phyloP scores from a whole-genome alignment of 2,888 invertebrate species.

The Cecidostiba fungosa region DNA sequence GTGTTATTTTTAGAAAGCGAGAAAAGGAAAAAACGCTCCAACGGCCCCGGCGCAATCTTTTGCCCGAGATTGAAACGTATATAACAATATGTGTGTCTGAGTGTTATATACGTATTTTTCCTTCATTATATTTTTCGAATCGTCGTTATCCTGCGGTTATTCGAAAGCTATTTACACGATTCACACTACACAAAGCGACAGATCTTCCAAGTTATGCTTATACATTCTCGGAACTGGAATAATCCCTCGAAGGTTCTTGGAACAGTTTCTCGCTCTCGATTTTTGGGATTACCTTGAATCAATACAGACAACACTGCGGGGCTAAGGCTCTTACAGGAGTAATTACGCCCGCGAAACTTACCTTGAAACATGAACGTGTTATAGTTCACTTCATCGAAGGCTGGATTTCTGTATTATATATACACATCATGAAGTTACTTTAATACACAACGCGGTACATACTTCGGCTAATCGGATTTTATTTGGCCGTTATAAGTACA shows the following conservation, averaged over 20 bases:
- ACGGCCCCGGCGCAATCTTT: neutral
- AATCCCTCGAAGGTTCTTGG: neutral
- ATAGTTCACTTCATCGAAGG: neutral
- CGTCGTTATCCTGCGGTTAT: too few relatives aligned
- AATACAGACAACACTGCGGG: neutral
- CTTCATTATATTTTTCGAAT: neutral
- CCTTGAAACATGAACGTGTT: neutral
- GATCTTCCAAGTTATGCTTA: too few relatives aligned
- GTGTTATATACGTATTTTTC: neutral
- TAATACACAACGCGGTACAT: neutral
- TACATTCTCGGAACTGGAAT: neutral
- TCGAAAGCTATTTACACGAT: too few relatives aligned
- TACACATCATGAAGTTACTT: neutral
- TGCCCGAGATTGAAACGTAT: neutral
- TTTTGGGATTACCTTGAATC: slow-evolving; percentile 4
- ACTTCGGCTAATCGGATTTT: neutral
- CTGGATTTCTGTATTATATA: neutral
- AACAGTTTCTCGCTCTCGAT: neutral
- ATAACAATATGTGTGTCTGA: neutral
- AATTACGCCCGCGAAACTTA: neutral
- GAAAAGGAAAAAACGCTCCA: neutral
- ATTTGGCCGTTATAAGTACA: neutral
- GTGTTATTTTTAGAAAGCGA: neutral
- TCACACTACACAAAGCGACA: too few relatives aligned
- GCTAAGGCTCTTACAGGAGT: neutral